Base-by-base conservation (phyloP, 2,888 invertebrate genomes). In the Cheilosia scutellata region DNA sequence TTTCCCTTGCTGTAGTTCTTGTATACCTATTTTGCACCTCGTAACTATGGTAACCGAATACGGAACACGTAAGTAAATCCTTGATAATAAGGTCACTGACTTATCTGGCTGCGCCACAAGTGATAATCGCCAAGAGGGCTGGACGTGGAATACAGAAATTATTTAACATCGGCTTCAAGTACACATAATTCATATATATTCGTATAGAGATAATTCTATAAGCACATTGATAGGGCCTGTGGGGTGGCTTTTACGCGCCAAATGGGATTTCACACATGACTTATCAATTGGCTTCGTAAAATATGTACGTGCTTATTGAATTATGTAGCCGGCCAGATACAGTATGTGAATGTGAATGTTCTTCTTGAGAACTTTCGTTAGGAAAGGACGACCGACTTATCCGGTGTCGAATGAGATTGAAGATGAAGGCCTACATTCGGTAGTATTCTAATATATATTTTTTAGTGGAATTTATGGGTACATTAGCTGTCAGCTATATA, bases 231-330 rank as follows among this genome's bases (percentile, higher is more conserved):
- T 7, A n/a, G 29, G 37, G 57, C 9, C 47, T 47, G 29, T 58
- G 31, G 70, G 25, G 33, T 62, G 53, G 11, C 62, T 60, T 66
- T 31, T 68, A 37, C 47, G 16, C 33, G 27, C 44, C 51, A 70
- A 68, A 68, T 77, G 44, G 44, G 60, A 77, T 68, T 77, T 77
- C 60, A 62, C 60, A 62, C 70, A 68, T 70, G 60, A 62, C 60
- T 62, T 77, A 33, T 44, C 60, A 37, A 68, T 60, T 62, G 53
- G 51, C 44, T 55, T 60, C 9, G 13, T 42, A 7, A 51, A 37
- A 25, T 33, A 31, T 51, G 58, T 40, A 47, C n/a, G 71, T 37
- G 40, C 53, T 66, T 9, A 66, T 66, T 51, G 53, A 53, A 40
- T 53, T 51, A 66, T 42, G 51, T 37, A 47, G 20, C 1, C 20